Percentiles rank a stretch among this genome's conserved stretches.
These are phyloP conservation scores for Steatocranus sp. DNA, from an alignment of 2,797 vertebrate species.

Conservation along the genomic window DNA sequence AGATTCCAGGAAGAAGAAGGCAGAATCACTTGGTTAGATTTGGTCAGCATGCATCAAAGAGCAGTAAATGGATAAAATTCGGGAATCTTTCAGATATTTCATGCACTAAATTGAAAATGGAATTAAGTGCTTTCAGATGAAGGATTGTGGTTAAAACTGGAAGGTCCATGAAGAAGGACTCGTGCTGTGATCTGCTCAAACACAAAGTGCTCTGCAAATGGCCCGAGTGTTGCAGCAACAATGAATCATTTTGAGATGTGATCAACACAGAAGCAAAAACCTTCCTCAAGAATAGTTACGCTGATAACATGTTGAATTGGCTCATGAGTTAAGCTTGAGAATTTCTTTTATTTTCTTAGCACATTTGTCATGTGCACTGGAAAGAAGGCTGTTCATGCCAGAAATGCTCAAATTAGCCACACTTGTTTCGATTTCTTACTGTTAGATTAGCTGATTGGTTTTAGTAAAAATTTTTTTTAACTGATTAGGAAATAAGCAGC, in stretches of 20 bases:
- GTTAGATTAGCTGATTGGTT: not conserved
- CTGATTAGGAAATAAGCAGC: not conserved
- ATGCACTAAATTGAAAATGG: not conserved
- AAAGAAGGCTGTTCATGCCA: not conserved
- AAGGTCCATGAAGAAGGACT: not conserved
- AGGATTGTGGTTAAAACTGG: rapidly evolving
- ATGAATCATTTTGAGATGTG: not conserved
- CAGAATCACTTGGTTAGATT: not conserved
- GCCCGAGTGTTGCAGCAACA: not conserved
- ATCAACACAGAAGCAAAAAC: not conserved
- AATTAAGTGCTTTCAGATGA: not conserved
- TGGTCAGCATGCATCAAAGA: not conserved
- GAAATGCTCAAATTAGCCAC: not conserved
- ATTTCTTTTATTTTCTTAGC: not conserved
- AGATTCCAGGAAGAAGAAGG: not conserved
- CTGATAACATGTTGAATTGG: not conserved
- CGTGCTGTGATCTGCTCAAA: not conserved
- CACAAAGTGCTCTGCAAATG: rapidly evolving
- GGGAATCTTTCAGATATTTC: not conserved
- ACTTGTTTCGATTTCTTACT: rapidly evolving
- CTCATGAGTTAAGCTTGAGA: not conserved
- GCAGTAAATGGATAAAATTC: not conserved
- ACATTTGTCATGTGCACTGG: rapidly evolving
- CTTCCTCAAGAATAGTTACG: not conserved
- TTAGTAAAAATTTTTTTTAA: rapidly evolving